phyloP scores from a whole-genome alignment of 2,888 invertebrate genomes.

The Agrypnus murinus region DNA sequence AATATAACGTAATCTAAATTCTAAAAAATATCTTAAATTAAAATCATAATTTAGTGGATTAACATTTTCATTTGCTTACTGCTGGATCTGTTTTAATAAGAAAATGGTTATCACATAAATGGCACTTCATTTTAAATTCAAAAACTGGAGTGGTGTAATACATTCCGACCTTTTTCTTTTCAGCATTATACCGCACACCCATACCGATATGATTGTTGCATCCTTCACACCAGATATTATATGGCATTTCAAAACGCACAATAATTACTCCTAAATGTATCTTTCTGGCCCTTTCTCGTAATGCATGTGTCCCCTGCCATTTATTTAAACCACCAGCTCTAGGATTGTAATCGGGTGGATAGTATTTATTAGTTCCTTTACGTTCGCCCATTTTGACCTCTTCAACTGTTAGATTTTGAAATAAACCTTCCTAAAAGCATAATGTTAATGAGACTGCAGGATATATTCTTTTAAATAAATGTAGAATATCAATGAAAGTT shows the following conservation, averaged over 20 bases:
- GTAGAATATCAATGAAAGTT: too few relatives aligned
- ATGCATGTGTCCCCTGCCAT: constrained; percentile 94
- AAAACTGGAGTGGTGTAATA: constrained; percentile 98
- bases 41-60: neutral
- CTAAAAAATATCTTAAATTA: constrained; percentile 72
- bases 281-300: constrained; percentile 97
- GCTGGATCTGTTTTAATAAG: constrained; percentile 99
- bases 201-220: constrained; percentile 99
- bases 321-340: constrained; percentile 95
- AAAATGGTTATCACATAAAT: constrained; percentile 97
- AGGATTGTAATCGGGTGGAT: constrained; percentile 99
- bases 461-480: too few relatives aligned
- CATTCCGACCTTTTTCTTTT: constrained; percentile 95
- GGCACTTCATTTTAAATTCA: constrained; percentile 99
- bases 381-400: constrained; percentile 96
- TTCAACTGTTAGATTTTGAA: neutral
- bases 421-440: too few relatives aligned
- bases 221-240: constrained; percentile 99
- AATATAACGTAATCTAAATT: constrained; percentile 98
- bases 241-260: constrained; percentile 99
- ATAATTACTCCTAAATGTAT: constrained; percentile 95
- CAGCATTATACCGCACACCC: constrained; percentile 98
- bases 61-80: constrained; percentile 73
- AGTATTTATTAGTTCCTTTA: constrained; percentile 98
- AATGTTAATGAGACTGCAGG: too few relatives aligned